Percentiles rank a stretch among this genome's conserved stretches.
Evolutionary conservation across 2,113 vertebrate species (phyloP).

Genomic region (pig (Sus scrofa)): DNA sequence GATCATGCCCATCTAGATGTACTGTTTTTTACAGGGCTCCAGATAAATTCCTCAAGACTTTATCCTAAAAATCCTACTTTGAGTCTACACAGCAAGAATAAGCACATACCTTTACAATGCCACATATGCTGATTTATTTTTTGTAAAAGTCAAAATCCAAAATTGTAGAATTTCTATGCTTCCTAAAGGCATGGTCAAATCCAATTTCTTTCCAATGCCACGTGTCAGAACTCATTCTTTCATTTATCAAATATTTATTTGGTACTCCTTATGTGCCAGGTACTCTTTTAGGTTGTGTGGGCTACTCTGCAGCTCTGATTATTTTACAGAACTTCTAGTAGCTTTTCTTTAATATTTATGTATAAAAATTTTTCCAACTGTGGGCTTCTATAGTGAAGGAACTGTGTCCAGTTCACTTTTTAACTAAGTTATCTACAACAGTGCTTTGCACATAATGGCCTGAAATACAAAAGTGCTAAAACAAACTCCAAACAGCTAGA

Average conservation of each 20-base stretch:
- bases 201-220: background rate
- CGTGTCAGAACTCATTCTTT: background rate
- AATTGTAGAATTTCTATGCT: background rate
- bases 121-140: background rate
- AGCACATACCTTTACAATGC: background rate
- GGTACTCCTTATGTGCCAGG: background rate
- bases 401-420: background rate
- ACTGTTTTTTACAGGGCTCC: background rate
- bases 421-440: background rate
- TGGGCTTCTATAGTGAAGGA: constrained; percentile 25
- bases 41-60: constrained; percentile 4
- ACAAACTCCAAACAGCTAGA: background rate
- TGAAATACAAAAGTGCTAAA: background rate
- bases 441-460: background rate
- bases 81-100: background rate
- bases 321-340: background rate
- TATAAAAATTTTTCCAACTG: background rate
- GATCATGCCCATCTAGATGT: constrained; percentile 5
- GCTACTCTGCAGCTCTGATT: background rate
- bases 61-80: constrained; percentile 26
- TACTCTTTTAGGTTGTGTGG: background rate
- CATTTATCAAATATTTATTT: background rate
- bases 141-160: background rate
- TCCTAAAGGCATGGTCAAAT: background rate
- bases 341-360: background rate